Percentiles rank a stretch among this genome's conserved stretches.
These are phyloP conservation scores for Malurus alboscapulatus DNA, from an alignment of 2,113 vertebrate species.

Conservation along the genomic window DNA sequence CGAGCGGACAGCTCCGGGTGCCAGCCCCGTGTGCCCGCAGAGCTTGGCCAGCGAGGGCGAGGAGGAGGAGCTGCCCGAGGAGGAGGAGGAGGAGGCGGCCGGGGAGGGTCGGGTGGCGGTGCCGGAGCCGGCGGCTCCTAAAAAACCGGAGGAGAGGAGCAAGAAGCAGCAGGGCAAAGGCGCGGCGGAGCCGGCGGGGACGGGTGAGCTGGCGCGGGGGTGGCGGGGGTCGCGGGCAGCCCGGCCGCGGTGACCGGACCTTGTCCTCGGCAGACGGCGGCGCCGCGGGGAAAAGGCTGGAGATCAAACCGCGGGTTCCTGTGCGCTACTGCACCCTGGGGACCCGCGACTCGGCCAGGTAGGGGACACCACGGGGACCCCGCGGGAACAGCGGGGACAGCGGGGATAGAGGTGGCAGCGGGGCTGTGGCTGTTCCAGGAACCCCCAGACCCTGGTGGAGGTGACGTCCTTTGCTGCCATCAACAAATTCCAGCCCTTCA, in stretches of 20 bases:
- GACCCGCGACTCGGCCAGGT: slow-evolving; percentile 89
- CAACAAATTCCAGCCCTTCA: slow-evolving; percentile 97
- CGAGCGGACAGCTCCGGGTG: neutral
- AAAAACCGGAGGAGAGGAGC: slow-evolving; percentile 79
- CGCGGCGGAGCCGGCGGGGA: neutral
- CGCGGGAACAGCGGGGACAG: fast-evolving
- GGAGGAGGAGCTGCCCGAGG: slow-evolving; percentile 85
- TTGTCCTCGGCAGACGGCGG: slow-evolving; percentile 69
- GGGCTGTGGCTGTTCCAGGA: slow-evolving; percentile 70
- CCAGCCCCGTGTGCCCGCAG: slow-evolving; percentile 61
- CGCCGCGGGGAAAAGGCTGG: slow-evolving; percentile 65
- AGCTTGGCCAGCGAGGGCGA: slow-evolving; percentile 91
- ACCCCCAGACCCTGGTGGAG: slow-evolving; percentile 91
- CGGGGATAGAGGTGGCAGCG: neutral
- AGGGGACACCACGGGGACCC: fast-evolving
- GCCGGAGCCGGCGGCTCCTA: slow-evolving; percentile 36
- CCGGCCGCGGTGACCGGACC: neutral
- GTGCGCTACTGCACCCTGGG: slow-evolving; percentile 90
- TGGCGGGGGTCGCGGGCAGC: neutral
- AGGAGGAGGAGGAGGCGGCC: slow-evolving; percentile 84
- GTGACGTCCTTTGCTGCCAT: slow-evolving; percentile 89
- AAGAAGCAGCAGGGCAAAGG: slow-evolving; percentile 73
- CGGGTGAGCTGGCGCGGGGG: neutral
- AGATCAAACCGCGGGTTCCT: slow-evolving; percentile 78
- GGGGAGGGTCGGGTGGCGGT: slow-evolving; percentile 6